Conservation (phyloP, 2,797 vertebrate genomes). For the Ptychobarbus kaznakovi region DNA sequence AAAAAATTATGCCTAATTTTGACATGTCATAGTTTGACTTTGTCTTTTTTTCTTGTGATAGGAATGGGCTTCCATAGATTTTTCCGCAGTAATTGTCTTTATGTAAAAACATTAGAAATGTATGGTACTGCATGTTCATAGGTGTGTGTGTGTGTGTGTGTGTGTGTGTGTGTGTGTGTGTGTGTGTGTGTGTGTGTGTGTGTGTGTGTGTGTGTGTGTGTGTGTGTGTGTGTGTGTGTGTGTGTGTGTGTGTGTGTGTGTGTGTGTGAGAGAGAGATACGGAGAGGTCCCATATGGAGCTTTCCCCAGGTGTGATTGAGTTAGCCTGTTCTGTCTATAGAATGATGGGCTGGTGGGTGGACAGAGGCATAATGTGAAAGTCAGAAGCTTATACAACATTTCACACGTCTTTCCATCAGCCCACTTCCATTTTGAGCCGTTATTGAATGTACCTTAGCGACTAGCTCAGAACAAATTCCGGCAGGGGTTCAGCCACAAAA, state of each 20-base stretch:
- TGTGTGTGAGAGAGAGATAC: background rate
- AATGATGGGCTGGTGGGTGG: background rate
- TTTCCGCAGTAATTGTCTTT: background rate
- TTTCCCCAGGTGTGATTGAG: background rate
- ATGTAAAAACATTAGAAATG: background rate
- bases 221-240: too few species aligned
- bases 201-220: too few species aligned
- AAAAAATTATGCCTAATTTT: background rate
- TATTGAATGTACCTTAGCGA: background rate
- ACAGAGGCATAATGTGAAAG: constrained; percentile 17
- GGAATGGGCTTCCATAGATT: background rate
- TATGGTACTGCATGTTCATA: background rate
- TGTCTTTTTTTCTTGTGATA: background rate
- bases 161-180: too few species aligned
- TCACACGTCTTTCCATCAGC: constrained; percentile 9
- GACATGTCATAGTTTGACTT: background rate
- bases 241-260: too few species aligned
- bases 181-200: too few species aligned
- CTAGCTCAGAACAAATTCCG: background rate
- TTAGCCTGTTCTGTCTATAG: background rate
- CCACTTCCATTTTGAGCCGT: constrained; percentile 21
- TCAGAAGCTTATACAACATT: constrained; percentile 7
- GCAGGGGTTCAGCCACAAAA: constrained; percentile 12
- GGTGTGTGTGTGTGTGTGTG: background rate
- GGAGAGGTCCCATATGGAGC: background rate